phyloP scores from a whole-genome alignment of 2,797 vertebrate species.

The Graptemys geographica region DNA sequence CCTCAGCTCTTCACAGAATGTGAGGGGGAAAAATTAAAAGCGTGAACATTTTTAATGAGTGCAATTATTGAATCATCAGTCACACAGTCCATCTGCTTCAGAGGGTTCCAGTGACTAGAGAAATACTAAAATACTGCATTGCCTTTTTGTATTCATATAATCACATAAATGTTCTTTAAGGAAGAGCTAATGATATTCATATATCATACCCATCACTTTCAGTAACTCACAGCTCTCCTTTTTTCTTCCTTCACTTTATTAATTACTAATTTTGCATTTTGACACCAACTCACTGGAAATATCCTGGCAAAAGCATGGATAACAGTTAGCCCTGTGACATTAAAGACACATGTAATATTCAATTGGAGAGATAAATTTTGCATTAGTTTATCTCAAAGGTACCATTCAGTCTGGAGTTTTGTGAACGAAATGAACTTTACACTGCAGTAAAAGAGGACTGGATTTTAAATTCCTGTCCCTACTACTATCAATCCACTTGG shows the following conservation, averaged over 20 bases:
- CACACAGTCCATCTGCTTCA: constrained; percentile 82
- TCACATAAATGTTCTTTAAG: constrained; percentile 76
- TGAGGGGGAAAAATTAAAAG: constrained; percentile 78
- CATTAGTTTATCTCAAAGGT: constrained; percentile 68
- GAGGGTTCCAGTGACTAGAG: constrained; percentile 69
- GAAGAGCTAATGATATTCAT: constrained; percentile 73
- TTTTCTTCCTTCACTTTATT: constrained; percentile 66
- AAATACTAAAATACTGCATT: constrained; percentile 75
- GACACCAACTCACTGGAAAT: constrained; percentile 61
- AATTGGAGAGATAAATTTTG: constrained; percentile 62
- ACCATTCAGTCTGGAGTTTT: constrained; percentile 53
- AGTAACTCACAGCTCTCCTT: constrained; percentile 56
- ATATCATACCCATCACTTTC: constrained; percentile 63
- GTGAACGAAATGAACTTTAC: constrained; percentile 59
- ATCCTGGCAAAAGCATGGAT: constrained; percentile 37
- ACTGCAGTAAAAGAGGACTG: not conserved
- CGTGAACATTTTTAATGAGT: constrained; percentile 84
- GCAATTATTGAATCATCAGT: constrained; percentile 84
- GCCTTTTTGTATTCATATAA: constrained; percentile 75
- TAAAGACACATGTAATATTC: constrained; percentile 60
- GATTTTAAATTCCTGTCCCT: constrained; percentile 58
- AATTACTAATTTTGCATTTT: constrained; percentile 68
- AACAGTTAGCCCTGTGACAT: constrained; percentile 42
- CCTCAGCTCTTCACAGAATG: constrained; percentile 76
- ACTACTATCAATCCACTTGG: constrained; percentile 39